Conservation (phyloP, 2,888 invertebrate genomes). For the Syrista parreyssii region DNA sequence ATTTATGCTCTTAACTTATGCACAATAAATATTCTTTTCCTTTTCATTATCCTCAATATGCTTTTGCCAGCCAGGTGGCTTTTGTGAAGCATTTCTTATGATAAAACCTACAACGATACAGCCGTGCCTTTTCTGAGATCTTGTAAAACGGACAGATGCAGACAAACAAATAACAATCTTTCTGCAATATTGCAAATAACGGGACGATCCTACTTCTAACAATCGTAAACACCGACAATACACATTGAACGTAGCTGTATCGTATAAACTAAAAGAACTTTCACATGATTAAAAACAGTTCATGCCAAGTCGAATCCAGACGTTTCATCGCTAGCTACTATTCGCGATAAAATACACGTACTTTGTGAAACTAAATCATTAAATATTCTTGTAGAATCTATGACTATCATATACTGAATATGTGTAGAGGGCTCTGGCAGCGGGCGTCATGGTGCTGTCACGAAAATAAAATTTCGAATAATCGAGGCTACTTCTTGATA, state of each 20-base stretch:
- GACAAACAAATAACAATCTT: not conserved
- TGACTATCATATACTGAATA: slow-evolving; percentile 35
- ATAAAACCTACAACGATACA: not conserved
- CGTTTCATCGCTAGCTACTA: not conserved
- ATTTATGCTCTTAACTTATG: not conserved
- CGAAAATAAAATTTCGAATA: slow-evolving; percentile 10
- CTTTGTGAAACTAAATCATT: not conserved
- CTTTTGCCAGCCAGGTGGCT: not conserved
- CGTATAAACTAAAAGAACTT: not conserved
- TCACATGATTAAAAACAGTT: not conserved
- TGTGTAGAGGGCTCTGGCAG: slow-evolving; percentile 42
- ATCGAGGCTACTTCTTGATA: not conserved
- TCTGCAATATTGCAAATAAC: not conserved
- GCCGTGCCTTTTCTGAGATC: not conserved
- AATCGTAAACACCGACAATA: not conserved
- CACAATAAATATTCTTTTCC: not conserved
- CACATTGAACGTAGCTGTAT: not conserved
- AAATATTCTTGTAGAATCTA: slow-evolving; percentile 11
- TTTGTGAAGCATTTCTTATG: not conserved
- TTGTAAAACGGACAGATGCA: not conserved
- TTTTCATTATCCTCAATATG: not conserved
- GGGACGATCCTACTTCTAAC: not conserved
- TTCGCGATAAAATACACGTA: not conserved
- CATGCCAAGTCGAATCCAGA: not conserved
- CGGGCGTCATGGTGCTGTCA: slow-evolving; percentile 24